Conservation (phyloP, 2,797 vertebrate genomes). For the Staurois parvus region DNA sequence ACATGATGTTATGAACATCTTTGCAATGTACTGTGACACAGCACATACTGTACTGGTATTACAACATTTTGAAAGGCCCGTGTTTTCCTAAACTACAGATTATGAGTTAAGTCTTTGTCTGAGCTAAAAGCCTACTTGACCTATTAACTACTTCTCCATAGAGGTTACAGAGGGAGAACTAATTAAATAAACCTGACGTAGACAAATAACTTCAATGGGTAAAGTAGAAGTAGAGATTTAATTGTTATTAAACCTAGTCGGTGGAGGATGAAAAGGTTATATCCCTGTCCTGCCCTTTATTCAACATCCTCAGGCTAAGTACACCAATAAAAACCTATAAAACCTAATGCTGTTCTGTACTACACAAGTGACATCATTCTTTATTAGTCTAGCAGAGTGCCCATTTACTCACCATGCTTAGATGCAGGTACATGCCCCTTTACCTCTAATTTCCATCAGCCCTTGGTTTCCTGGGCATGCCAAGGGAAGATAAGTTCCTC, state of each 20-base stretch:
- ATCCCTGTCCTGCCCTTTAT: background rate
- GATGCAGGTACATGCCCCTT: no score
- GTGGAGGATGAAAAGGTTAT: background rate
- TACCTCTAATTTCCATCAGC: no score
- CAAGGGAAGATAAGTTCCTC: no score
- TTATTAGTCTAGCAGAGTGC: no score
- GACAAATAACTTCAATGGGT: background rate
- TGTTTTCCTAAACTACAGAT: constrained; percentile 12
- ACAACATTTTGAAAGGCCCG: background rate
- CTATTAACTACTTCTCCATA: background rate
- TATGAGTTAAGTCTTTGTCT: background rate
- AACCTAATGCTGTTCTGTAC: no score
- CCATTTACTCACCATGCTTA: no score
- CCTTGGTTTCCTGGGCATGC: no score
- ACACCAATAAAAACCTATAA: background rate
- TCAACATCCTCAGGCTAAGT: background rate
- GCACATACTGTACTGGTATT: no score
- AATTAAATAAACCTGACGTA: background rate
- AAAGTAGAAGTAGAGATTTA: background rate
- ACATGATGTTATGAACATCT: no score
- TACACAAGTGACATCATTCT: no score
- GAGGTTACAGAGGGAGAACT: background rate
- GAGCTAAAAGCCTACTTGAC: background rate
- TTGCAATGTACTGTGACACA: no score
- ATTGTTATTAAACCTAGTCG: constrained; percentile 1